Percentiles rank a stretch among this genome's conserved stretches.
phyloP scores from a whole-genome alignment of 2,797 vertebrate species.

The Pangasius macronema region DNA sequence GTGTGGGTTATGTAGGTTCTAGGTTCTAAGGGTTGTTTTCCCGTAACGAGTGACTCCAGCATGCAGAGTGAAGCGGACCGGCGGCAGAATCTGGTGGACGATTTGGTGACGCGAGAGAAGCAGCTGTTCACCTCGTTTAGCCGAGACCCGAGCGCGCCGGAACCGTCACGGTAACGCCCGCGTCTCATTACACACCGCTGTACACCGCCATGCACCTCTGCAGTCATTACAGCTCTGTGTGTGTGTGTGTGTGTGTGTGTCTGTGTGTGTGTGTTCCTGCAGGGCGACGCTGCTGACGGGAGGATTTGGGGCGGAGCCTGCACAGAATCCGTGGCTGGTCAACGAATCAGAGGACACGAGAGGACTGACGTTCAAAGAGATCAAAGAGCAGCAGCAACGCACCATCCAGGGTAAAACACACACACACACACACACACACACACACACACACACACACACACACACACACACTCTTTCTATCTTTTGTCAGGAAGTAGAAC shows the following conservation, averaged over 20 bases:
- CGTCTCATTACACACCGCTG: background rate
- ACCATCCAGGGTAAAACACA: conserved; percentile 85
- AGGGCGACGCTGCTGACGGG: conserved; percentile 86
- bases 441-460: conserved; percentile 38
- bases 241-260: conserved; percentile 15
- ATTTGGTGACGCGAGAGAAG: conserved; percentile 87
- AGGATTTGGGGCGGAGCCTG: conserved; percentile 67
- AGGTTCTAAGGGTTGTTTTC: background rate
- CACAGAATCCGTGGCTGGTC: conserved; percentile 87
- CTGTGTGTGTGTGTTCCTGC: background rate
- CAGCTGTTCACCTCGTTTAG: conserved; percentile 87
- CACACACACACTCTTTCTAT: background rate
- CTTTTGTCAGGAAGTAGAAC: too few species aligned
- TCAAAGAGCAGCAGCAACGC: conserved; percentile 88
- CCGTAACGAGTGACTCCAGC: conserved; percentile 73
- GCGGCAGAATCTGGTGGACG: conserved; percentile 91
- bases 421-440: background rate
- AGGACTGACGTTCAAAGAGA: conserved; percentile 84
- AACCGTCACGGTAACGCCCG: conserved; percentile 80
- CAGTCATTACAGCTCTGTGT: background rate
- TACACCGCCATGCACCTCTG: background rate
- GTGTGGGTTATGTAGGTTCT: background rate
- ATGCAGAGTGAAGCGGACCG: conserved; percentile 94
- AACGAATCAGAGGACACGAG: conserved; percentile 91
- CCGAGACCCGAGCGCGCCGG: conserved; percentile 80